Conservation (phyloP, 92 coral and sea anemone species). For the Phenganax marumi region DNA sequence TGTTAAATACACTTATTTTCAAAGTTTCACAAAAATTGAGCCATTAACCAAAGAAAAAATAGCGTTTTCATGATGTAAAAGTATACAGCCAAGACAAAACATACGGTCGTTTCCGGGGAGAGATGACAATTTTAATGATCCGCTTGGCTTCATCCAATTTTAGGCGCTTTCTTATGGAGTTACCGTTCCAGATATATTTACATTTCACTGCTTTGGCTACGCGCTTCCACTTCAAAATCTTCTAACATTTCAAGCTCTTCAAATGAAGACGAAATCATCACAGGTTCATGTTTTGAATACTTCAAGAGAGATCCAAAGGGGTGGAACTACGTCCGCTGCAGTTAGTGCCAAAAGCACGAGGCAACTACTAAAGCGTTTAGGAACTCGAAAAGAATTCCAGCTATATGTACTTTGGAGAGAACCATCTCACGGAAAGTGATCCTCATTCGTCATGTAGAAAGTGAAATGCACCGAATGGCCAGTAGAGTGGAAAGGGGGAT, state of each 20-base stretch:
- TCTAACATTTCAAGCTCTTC: not conserved
- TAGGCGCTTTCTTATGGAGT: too few relatives aligned
- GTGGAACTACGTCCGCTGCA: not conserved
- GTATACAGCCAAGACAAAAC: too few relatives aligned
- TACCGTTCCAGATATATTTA: too few relatives aligned
- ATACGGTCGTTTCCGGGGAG: too few relatives aligned
- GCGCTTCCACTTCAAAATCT: not conserved
- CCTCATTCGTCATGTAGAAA: not conserved
- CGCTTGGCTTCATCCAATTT: too few relatives aligned
- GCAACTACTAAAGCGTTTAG: slow-evolving; percentile 2
- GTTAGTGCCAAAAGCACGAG: not conserved
- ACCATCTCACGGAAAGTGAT: slow-evolving; percentile 4
- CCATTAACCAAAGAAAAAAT: too few relatives aligned
- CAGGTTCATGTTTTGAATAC: not conserved
- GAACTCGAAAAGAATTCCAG: not conserved
- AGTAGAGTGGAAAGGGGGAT: too few relatives aligned
- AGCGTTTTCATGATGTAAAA: too few relatives aligned
- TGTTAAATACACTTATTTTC: too few relatives aligned
- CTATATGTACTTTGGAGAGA: not conserved
- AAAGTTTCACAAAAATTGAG: too few relatives aligned
- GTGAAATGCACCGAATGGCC: not conserved
- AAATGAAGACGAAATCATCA: slow-evolving; percentile 13
- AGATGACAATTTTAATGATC: too few relatives aligned
- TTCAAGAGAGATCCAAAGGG: not conserved
- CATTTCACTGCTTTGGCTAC: too few relatives aligned